Base-by-base conservation (phyloP, 1,140 invertebrate genomes). In the Drosophila hydei region DNA sequence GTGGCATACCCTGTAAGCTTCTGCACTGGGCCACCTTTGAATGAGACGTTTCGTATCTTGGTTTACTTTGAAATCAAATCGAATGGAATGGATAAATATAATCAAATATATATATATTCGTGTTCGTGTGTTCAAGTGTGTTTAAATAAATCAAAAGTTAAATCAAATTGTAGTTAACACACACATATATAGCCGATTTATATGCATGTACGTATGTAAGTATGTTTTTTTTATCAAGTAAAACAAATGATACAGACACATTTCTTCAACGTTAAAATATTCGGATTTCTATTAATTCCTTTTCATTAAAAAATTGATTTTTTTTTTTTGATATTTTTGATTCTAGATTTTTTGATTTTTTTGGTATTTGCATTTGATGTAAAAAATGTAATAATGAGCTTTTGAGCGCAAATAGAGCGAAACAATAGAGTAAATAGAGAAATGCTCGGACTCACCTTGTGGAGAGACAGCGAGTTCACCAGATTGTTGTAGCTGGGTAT, bases 391-490 rank as follows among this genome's bases (percentile, higher is more conserved):
- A 90, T 88, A 88, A 88, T 88, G 83, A 88, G 83, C 83, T 78
- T 88, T 87, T 83, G 83, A 88, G 83, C 83, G 84, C 83, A 88
- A 88, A 88, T 83, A 88, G 83, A 88, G 83, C 83, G 83, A 77
- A 83, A 87, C 78, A 87, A 83, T 83, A 88, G 83, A 78, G 69
- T 79, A 75, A 74, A 78, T 87, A 88, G 78, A 79, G 72, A 83
- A 79, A 90, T 77, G 78, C 56, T 76, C 51, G 81, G 75, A 95
- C 95, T 96, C 95, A 96, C 96, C 96, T 96, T 96, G 96, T 89
- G 96, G 96, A 91, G 95, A 96, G 88, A 95, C 95, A 77, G 95
- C 95, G 89, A 96, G 92, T 88, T 96, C 95, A 77, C 93, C 93
- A 75, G 94, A 94, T 90, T 91, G 92, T 83, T 94, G 94, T 68